phyloP scores from a whole-genome alignment of 2,888 invertebrate species.

The Thyatira batis region DNA sequence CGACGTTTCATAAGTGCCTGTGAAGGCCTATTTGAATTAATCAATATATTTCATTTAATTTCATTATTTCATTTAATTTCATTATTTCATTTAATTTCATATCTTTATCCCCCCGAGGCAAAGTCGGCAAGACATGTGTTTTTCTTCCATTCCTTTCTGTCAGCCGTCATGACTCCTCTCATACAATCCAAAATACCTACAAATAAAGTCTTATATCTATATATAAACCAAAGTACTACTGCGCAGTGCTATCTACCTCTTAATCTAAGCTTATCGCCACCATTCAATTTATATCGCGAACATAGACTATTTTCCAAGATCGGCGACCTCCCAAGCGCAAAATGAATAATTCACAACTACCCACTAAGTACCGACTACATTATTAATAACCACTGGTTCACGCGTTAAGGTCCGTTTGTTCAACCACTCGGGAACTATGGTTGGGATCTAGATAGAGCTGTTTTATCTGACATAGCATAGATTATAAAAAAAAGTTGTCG shows the following conservation, averaged over 20 bases:
- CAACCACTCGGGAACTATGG: not conserved
- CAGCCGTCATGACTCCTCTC: too few species aligned
- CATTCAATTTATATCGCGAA: constrained; percentile 23
- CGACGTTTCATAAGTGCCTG: too few species aligned
- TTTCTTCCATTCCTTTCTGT: too few species aligned
- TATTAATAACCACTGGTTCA: constrained; percentile 25
- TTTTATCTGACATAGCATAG: not conserved
- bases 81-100: too few species aligned
- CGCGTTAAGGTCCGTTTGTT: not conserved
- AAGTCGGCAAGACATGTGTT: too few species aligned
- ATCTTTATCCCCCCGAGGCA: too few species aligned
- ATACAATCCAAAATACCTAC: too few species aligned
- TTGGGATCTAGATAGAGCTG: not conserved
- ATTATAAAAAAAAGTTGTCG: too few species aligned
- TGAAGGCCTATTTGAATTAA: too few species aligned
- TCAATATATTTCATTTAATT: too few species aligned
- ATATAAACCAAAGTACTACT: not conserved
- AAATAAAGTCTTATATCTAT: too few species aligned
- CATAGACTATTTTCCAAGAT: constrained; percentile 40
- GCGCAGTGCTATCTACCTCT: not conserved
- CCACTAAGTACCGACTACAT: constrained; percentile 42
- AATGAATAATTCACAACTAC: constrained; percentile 57
- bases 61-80: too few species aligned
- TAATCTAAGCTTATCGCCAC: constrained; percentile 15
- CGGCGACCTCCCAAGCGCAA: constrained; percentile 54